Evolutionary conservation across 2,888 invertebrate species (phyloP).

Genomic region (Thymelicus sylvestris): DNA sequence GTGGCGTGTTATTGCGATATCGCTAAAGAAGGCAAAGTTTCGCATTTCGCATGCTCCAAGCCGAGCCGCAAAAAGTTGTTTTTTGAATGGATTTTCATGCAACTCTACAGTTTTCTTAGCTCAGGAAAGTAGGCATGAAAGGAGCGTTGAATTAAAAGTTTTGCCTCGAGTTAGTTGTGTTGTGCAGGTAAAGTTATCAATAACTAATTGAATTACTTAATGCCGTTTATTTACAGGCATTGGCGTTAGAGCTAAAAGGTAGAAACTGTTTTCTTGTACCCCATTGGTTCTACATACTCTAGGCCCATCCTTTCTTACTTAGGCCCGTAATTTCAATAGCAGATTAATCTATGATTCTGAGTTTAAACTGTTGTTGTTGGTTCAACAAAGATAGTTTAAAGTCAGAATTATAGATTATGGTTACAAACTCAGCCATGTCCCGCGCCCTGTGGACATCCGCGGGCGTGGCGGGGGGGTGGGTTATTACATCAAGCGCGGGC

Average conservation of each 20-base stretch:
- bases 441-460: conserved; percentile 19
- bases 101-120: conserved; percentile 43
- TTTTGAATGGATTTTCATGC: conserved; percentile 56
- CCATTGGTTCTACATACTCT: too few species aligned
- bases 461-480: conserved; percentile 38
- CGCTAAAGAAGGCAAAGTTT: conserved; percentile 71
- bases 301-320: too few species aligned
- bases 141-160: background rate
- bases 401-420: too few species aligned
- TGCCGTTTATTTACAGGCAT: too few species aligned
- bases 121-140: background rate
- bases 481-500: conserved; percentile 15
- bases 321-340: too few species aligned
- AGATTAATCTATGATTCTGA: too few species aligned
- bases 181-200: background rate
- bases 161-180: background rate
- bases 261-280: too few species aligned
- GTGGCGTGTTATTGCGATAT: conserved; percentile 64
- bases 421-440: conserved; percentile 34
- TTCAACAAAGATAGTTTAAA: too few species aligned
- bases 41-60: conserved; percentile 59
- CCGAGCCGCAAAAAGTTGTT: conserved; percentile 49
- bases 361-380: too few species aligned
- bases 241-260: too few species aligned
- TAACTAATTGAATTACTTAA: background rate